Base-by-base conservation (phyloP, 2,113 vertebrate species). In the Herpailurus yagouaroundi region DNA sequence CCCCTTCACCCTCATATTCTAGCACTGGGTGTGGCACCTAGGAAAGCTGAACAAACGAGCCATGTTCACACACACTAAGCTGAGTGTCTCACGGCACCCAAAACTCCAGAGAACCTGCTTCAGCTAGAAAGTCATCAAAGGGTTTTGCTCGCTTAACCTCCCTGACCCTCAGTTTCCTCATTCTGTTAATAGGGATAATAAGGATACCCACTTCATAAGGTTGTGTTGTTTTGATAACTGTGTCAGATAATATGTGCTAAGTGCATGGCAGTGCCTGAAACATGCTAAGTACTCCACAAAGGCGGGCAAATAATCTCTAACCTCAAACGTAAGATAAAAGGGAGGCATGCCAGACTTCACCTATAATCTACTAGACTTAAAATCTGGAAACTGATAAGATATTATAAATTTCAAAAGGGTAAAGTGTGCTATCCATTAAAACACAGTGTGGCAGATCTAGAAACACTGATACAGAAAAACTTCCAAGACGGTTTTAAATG, bases 181-280 rank as follows among this genome's bases (percentile, higher is more conserved):
- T 92, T 92, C 92, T 93, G 87, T 90, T 97, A 97, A 94, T 48
- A 94, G 93, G 90, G 69, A 95, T 92, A 94, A 97, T 97, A 94
- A 97, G 80, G 87, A 98, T 73, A 90, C 84, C 92, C 83, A 57
- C 95, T 97, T 97, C 84, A 60, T 96, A 95, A 92, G 71, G 92
- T 36, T 97, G 97, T 97, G 92, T 41, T 97, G 97, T 97, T 98
- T 97, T 96, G 97, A 96, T 98, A 97, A 96, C 81, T 60, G 76
- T 45, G 63, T 95, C 91, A 97, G 97, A 96, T 94, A 96, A 95
- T 81, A 71, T 5, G 76, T 16, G 63, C 38, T 95, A 97, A 96
- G 81, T 60, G 64, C 57, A 71, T 94, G 64, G 84, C 90, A 95
- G 57, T 90, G 33, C 88, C 95, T 91, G 50, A 68, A 92, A 96